Evolutionary conservation across 1,140 invertebrate species (phyloP).

Genomic region (Monochamus saltuarius): DNA sequence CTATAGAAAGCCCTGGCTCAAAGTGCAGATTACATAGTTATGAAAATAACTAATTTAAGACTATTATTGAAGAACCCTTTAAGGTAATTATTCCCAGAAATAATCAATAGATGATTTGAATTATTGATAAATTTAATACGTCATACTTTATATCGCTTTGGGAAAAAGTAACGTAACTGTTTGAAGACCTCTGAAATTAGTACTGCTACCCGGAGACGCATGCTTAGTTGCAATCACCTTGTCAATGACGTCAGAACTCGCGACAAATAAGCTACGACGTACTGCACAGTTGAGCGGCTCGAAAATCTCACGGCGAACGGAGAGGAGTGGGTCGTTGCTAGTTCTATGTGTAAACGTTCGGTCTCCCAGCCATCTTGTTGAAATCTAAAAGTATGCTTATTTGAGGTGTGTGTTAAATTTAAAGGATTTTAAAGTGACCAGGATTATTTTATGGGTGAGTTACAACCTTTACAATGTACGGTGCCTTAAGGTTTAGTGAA

Average conservation of each 20-base stretch:
- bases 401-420: slow-evolving; percentile 53
- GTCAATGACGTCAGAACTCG: slow-evolving; percentile 44
- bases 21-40: too few relatives aligned
- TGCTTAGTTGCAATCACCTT: slow-evolving; percentile 44
- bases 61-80: too few relatives aligned
- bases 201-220: slow-evolving; percentile 13
- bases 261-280: slow-evolving; percentile 21
- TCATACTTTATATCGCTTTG: too few relatives aligned
- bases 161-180: too few relatives aligned
- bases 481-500: slow-evolving; percentile 20
- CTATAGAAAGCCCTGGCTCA: too few relatives aligned
- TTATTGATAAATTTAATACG: too few relatives aligned
- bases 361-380: slow-evolving; percentile 52
- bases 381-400: slow-evolving; percentile 53
- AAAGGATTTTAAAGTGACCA: slow-evolving; percentile 45
- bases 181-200: too few relatives aligned
- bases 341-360: slow-evolving; percentile 40
- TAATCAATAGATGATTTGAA: too few relatives aligned
- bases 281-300: slow-evolving; percentile 3
- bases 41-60: too few relatives aligned
- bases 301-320: slow-evolving; percentile 10
- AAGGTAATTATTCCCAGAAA: too few relatives aligned
- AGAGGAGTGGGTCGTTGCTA: slow-evolving; percentile 28
- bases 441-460: slow-evolving; percentile 51
- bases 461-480: slow-evolving; percentile 26